Percentiles rank a stretch among this genome's conserved stretches.
These are phyloP conservation scores for Dromas ardeola DNA, from an alignment of 2,113 vertebrate species.

Conservation along the genomic window DNA sequence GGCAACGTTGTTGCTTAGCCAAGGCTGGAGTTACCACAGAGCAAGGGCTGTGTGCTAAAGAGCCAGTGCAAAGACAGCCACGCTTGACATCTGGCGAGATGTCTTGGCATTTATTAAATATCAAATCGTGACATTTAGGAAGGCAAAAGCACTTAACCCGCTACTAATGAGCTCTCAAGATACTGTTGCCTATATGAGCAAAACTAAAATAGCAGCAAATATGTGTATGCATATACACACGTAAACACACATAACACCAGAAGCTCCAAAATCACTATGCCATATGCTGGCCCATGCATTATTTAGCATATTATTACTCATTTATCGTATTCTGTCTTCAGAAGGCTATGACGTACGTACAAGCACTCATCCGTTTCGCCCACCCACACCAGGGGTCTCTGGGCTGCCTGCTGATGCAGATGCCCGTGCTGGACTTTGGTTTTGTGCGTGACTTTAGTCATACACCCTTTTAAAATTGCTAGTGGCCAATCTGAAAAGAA, in stretches of 20 bases:
- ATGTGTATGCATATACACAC: neutral
- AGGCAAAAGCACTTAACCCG: neutral
- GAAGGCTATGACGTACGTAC: neutral
- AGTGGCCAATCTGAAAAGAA: neutral
- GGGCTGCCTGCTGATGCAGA: neutral
- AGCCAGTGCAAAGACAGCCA: neutral
- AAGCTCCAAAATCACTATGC: neutral
- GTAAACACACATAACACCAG: neutral
- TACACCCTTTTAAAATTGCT: neutral
- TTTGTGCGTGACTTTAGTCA: neutral
- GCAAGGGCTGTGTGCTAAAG: neutral
- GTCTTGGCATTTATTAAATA: conserved; percentile 35
- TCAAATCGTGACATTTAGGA: conserved; percentile 10
- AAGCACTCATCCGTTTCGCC: neutral
- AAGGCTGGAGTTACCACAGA: neutral
- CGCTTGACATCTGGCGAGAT: neutral
- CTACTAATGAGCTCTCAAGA: neutral
- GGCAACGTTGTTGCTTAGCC: neutral
- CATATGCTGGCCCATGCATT: neutral
- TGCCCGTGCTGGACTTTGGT: neutral
- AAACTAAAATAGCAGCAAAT: neutral
- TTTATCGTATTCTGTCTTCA: neutral
- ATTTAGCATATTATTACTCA: neutral
- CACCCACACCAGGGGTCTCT: neutral
- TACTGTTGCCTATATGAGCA: neutral